Evolutionary conservation across 2,113 vertebrate genomes (phyloP).

Genomic region (Sander lucioperca): DNA sequence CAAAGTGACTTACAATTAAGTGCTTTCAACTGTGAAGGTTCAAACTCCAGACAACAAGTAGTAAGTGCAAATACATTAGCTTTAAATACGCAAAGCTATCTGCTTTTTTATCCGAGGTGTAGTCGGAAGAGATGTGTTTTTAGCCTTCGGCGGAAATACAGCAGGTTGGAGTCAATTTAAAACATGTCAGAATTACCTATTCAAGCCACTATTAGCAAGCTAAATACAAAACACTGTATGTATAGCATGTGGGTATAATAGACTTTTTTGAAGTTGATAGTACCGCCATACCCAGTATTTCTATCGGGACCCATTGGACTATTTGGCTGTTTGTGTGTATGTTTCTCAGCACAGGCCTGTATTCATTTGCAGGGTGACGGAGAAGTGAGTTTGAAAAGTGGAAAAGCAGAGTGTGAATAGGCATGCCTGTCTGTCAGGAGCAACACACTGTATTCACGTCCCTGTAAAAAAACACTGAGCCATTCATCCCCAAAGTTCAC

Average conservation of each 20-base stretch:
- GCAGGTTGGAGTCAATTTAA: background rate
- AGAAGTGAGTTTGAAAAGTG: constrained; percentile 60
- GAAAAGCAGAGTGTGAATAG: constrained; percentile 74
- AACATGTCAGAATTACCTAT: background rate
- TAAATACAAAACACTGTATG: background rate
- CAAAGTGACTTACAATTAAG: too few relatives aligned
- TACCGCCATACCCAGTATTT: background rate
- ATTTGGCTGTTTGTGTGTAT: constrained; percentile 14
- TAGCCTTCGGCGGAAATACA: too few relatives aligned
- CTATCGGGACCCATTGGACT: background rate
- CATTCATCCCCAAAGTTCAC: constrained; percentile 68
- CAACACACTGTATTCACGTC: constrained; percentile 64
- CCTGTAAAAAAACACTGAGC: constrained; percentile 71
- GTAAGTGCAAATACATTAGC: too few relatives aligned
- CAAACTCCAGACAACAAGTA: too few relatives aligned
- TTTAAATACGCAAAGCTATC: too few relatives aligned
- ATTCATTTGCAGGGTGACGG: constrained; percentile 54
- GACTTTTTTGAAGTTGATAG: background rate
- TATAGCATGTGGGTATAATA: background rate
- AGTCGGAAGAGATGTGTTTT: too few relatives aligned
- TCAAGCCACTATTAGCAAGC: background rate
- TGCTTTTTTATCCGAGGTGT: too few relatives aligned
- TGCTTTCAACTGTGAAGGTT: too few relatives aligned
- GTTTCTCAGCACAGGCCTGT: constrained; percentile 50
- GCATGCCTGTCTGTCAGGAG: constrained; percentile 64